These are phyloP conservation scores for Agrenia bidenticulata DNA, from an alignment of 2,888 invertebrate genomes.

Conservation along the genomic window DNA sequence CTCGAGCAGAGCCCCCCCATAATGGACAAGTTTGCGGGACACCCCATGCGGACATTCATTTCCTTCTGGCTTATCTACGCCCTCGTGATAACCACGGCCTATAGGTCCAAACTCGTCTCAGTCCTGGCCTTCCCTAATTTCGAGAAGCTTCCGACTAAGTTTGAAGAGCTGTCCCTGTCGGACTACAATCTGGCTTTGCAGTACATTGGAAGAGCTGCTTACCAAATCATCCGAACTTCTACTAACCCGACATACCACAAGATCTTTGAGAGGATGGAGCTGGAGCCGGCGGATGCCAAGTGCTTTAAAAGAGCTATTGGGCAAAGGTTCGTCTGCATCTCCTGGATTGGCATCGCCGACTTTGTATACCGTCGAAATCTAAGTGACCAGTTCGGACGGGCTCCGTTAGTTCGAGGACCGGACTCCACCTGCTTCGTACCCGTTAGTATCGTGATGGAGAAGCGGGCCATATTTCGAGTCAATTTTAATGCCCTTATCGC, in stretches of 20 bases:
- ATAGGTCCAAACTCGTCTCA: constrained; percentile 40
- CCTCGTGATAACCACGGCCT: constrained; percentile 37
- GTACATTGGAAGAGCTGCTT: constrained; percentile 42
- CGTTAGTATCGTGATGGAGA: constrained; percentile 18
- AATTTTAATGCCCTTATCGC: constrained; percentile 25
- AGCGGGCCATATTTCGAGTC: constrained; percentile 20
- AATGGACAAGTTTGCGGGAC: background rate
- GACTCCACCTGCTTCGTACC: constrained; percentile 12
- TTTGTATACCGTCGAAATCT: constrained; percentile 29
- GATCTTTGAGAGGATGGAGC: constrained; percentile 32
- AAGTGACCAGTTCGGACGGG: no score
- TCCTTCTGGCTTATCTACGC: constrained; percentile 36
- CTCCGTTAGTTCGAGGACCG: no score
- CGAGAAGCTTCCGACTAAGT: constrained; percentile 35
- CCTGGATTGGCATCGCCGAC: constrained; percentile 30
- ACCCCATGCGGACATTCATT: constrained; percentile 21
- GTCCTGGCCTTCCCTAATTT: constrained; percentile 37
- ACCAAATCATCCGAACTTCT: constrained; percentile 31
- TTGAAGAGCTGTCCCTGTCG: constrained; percentile 36
- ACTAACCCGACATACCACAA: constrained; percentile 35
- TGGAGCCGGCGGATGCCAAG: constrained; percentile 26
- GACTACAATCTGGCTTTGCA: constrained; percentile 32
- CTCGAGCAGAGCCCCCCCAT: no score
- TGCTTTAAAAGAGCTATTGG: constrained; percentile 24
- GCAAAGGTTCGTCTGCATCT: constrained; percentile 17